Evolutionary conservation across 2,113 vertebrate genomes (phyloP).

Genomic region (Dipodomys merriami): DNA sequence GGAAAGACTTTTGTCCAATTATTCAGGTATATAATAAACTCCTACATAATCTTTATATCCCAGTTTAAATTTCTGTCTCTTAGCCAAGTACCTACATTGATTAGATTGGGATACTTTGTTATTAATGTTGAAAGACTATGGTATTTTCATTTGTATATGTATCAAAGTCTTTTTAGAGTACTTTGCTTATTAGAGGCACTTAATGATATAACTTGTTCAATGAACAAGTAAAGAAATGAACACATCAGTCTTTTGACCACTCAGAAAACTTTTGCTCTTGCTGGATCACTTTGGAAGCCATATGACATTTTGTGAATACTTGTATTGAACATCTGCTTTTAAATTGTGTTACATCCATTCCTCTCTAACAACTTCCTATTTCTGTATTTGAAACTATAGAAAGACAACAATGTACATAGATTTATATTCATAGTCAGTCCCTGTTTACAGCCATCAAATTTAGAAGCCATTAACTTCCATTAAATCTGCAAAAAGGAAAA

Average conservation of each 20-base stretch:
- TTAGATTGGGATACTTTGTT: not conserved
- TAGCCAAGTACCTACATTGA: not conserved
- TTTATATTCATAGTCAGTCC: not conserved
- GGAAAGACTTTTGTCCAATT: not conserved
- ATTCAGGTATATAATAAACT: not conserved
- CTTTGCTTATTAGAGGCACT: not conserved
- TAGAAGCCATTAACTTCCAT: constrained; percentile 11
- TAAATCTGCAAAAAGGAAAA: not conserved
- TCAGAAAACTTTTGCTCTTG: not conserved
- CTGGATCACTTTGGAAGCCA: not conserved
- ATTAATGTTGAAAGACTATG: not conserved
- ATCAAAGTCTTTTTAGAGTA: not conserved
- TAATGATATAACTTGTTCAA: not conserved
- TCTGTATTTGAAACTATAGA: not conserved
- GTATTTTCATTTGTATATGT: not conserved
- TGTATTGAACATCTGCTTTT: constrained; percentile 16
- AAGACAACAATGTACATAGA: not conserved
- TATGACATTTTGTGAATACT: not conserved
- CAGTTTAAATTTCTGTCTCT: not conserved
- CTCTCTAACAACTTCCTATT: not conserved
- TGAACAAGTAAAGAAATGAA: not conserved
- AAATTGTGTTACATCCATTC: not conserved
- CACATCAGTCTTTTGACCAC: not conserved
- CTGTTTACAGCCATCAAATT: not conserved
- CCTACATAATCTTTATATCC: not conserved